A percentile compares a stretch with the other conserved stretches of the same genome.
Conservation (phyloP, 2,888 invertebrate genomes). For the Macaria notata region DNA sequence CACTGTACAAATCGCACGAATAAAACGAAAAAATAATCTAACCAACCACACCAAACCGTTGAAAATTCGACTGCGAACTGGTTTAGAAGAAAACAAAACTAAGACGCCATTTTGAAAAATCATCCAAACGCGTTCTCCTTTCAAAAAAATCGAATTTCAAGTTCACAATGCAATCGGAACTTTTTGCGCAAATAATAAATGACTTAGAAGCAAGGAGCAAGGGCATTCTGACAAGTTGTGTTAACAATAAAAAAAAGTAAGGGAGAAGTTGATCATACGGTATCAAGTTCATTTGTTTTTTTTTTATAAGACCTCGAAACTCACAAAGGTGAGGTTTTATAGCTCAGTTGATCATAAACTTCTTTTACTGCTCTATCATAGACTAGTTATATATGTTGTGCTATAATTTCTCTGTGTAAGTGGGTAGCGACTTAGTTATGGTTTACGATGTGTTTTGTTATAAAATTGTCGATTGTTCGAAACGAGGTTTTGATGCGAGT, state of each 20-base stretch:
- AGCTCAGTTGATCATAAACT: conserved; percentile 29
- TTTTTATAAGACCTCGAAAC: conserved; percentile 15
- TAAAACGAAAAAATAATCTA: no score
- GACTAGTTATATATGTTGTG: conserved; percentile 26
- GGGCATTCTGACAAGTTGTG: conserved; percentile 44
- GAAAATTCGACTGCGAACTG: conserved; percentile 31
- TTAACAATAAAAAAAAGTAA: conserved; percentile 42
- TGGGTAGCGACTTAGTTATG: conserved; percentile 18
- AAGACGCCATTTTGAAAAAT: conserved; percentile 49
- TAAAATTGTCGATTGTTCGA: conserved; percentile 34
- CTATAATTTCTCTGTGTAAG: conserved; percentile 29
- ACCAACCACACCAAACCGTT: no score
- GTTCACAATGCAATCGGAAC: conserved; percentile 30
- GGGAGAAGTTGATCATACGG: conserved; percentile 36
- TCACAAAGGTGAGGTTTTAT: conserved; percentile 23
- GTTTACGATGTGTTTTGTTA: conserved; percentile 30
- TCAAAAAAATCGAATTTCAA: conserved; percentile 43
- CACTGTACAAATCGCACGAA: no score
- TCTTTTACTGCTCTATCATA: conserved; percentile 34
- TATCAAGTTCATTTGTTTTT: conserved; percentile 23
- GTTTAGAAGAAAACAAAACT: conserved; percentile 43
- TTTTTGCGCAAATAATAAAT: conserved; percentile 62
- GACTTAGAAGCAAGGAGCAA: conserved; percentile 56
- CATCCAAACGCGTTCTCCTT: conserved; percentile 54
- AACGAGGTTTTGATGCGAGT: conserved; percentile 24